Conservation (phyloP, 2,888 invertebrate genomes). For the Zaprionus obscuricornis region DNA sequence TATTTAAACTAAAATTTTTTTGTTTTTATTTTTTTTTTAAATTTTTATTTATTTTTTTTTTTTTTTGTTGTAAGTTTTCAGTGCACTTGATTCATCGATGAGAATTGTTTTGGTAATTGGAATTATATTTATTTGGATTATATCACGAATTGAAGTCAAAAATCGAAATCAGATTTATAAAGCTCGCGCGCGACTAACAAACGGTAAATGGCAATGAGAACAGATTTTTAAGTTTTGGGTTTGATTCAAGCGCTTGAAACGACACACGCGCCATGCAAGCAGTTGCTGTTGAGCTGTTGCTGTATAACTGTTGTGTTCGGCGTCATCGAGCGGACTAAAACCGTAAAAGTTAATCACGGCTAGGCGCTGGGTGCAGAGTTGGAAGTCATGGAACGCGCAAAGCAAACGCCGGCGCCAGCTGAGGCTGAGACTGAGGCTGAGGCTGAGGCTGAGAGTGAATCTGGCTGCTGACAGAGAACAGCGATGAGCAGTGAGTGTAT, state of each 20-base stretch:
- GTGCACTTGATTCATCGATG: conserved; percentile 10
- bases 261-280: conserved; percentile 49
- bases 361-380: conserved; percentile 69
- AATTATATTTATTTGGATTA: too few relatives aligned
- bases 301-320: conserved; percentile 75
- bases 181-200: too few relatives aligned
- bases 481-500: conserved; percentile 5
- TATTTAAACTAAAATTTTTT: neutral
- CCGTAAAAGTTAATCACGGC: conserved; percentile 82
- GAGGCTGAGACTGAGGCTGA: conserved; percentile 62
- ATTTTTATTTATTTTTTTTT: neutral
- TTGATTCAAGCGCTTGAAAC: conserved; percentile 14
- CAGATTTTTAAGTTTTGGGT: conserved; percentile 41
- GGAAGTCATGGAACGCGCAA: conserved; percentile 50
- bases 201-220: conserved; percentile 44
- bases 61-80: neutral
- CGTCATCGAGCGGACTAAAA: conserved; percentile 81
- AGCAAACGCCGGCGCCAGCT: conserved; percentile 53
- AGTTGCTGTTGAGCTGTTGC: too few relatives aligned
- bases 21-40: neutral
- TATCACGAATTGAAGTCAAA: too few relatives aligned
- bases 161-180: too few relatives aligned
- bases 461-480: conserved; percentile 45
- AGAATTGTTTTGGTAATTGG: too few relatives aligned
- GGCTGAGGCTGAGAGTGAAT: too few relatives aligned